Evolutionary conservation across 2,113 vertebrate genomes (phyloP).

Genomic region (Oplegnathus fasciatus): DNA sequence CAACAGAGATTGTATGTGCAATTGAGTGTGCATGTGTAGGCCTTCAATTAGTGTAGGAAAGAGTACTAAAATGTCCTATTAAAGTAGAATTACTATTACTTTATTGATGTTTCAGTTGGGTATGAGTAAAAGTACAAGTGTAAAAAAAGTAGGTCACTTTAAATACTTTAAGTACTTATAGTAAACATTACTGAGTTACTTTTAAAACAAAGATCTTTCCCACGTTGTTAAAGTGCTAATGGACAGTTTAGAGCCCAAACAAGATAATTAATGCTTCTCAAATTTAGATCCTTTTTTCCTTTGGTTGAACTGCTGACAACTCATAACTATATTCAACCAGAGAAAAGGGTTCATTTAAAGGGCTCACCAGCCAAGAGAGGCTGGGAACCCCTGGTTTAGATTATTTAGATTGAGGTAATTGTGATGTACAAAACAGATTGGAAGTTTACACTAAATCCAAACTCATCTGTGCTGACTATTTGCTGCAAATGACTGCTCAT

Average conservation of each 20-base stretch:
- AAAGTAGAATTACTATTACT: background rate
- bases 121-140: background rate
- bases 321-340: background rate
- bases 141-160: background rate
- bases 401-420: background rate
- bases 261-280: background rate
- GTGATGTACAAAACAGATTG: background rate
- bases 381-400: background rate
- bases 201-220: no score
- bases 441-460: background rate
- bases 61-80: background rate
- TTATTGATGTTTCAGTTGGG: background rate
- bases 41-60: background rate
- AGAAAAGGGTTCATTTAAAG: background rate
- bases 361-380: background rate
- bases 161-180: background rate
- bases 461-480: background rate
- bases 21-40: background rate
- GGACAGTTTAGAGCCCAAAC: background rate
- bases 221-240: background rate
- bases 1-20: conserved; percentile 9
- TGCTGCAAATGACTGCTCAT: background rate
- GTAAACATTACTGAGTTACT: no score
- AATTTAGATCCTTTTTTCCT: background rate
- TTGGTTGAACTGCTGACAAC: background rate